phyloP scores from a whole-genome alignment of 2,113 vertebrate genomes.

The Coptodon bakossiorum region DNA sequence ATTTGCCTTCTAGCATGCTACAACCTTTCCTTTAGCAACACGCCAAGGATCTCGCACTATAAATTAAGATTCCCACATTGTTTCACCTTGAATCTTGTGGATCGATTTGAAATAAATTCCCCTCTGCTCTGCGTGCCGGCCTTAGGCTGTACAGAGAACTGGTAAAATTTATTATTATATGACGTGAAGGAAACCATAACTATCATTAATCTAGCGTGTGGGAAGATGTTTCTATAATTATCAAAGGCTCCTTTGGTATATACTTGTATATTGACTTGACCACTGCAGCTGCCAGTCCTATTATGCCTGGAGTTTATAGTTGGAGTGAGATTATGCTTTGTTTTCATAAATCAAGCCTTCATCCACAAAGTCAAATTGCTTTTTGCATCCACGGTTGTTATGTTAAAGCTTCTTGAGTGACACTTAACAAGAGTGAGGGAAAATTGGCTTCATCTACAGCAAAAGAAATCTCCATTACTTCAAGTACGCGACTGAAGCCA shows the following conservation, averaged over 20 bases:
- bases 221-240: slow-evolving; percentile 15
- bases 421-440: background rate
- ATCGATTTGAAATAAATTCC: slow-evolving; percentile 33
- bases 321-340: background rate
- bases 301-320: background rate
- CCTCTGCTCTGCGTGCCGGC: background rate
- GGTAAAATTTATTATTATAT: slow-evolving; percentile 1
- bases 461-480: background rate
- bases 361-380: background rate
- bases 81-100: slow-evolving; percentile 44
- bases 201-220: slow-evolving; percentile 10
- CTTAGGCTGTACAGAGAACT: background rate
- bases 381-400: background rate
- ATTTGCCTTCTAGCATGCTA: background rate
- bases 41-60: background rate
- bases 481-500: background rate
- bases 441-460: background rate
- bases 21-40: slow-evolving; percentile 9
- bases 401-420: background rate
- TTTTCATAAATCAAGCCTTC: background rate
- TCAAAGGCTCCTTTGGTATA: background rate
- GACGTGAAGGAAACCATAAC: background rate
- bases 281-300: background rate
- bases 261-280: background rate
- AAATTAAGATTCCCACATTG: slow-evolving; percentile 42